Evolutionary conservation across 2,797 vertebrate species (phyloP).

Genomic region (Acanthopagrus latus): DNA sequence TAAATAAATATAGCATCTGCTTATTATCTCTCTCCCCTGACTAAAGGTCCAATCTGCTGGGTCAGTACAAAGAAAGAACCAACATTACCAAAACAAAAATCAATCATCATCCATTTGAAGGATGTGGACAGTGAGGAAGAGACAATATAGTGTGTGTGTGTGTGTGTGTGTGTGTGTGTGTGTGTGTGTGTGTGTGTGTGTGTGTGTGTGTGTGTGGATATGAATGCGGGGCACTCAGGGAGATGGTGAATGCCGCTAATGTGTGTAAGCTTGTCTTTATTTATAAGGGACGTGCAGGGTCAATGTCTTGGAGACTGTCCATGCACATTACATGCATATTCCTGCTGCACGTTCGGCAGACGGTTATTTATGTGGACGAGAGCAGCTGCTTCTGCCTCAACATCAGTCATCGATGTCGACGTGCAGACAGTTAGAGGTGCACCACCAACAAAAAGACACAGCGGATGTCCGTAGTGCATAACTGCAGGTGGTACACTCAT

Average conservation of each 20-base stretch:
- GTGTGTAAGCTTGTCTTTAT: slow-evolving; percentile 66
- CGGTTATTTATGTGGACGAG: slow-evolving; percentile 70
- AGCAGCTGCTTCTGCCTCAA: slow-evolving; percentile 59
- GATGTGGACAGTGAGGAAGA: slow-evolving; percentile 36
- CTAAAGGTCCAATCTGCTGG: slow-evolving; percentile 33
- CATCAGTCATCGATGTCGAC: slow-evolving; percentile 26
- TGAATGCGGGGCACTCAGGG: slow-evolving; percentile 38
- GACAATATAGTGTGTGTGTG: slow-evolving; percentile 10
- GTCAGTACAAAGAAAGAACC: slow-evolving; percentile 61
- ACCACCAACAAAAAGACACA: slow-evolving; percentile 5
- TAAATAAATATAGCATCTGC: slow-evolving; percentile 33
- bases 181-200: not conserved
- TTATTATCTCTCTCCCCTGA: slow-evolving; percentile 12
- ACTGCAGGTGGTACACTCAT: too few relatives aligned
- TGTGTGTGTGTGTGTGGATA: slow-evolving; percentile 13
- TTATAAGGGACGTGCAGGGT: slow-evolving; percentile 74
- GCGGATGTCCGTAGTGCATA: too few relatives aligned
- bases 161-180: not conserved
- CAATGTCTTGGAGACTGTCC: slow-evolving; percentile 71
- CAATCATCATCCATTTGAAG: slow-evolving; percentile 59
- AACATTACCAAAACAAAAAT: slow-evolving; percentile 65
- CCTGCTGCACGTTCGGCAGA: slow-evolving; percentile 57
- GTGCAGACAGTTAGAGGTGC: slow-evolving; percentile 9
- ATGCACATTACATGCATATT: slow-evolving; percentile 70
- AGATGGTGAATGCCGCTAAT: slow-evolving; percentile 64